phyloP scores from a whole-genome alignment of 2,888 invertebrate species.

The Pachliopta kotzebuea region DNA sequence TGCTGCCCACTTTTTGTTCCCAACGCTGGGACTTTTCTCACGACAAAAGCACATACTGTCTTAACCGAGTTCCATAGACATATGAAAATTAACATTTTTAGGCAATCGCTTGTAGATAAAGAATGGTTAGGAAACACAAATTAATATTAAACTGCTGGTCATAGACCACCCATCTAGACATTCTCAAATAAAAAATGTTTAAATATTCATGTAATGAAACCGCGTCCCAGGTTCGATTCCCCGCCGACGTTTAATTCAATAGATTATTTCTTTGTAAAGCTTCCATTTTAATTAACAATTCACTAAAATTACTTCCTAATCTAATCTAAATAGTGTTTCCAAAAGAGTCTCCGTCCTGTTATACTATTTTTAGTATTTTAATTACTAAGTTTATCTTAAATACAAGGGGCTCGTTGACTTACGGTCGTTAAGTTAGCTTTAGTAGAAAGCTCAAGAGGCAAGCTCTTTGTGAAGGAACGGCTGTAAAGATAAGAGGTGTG shows the following conservation, averaged over 20 bases:
- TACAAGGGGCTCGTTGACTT: conserved; percentile 9
- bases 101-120: no score
- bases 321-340: conserved; percentile 18
- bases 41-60: no score
- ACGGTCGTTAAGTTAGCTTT: conserved; percentile 1
- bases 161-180: conserved; percentile 5
- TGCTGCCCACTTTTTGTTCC: no score
- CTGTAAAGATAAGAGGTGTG: conserved; percentile 19
- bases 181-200: conserved; percentile 5
- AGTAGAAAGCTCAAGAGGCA: conserved; percentile 19
- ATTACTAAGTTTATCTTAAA: conserved; percentile 31
- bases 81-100: no score
- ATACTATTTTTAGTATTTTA: conserved; percentile 23
- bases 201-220: conserved; percentile 4
- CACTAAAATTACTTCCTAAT: conserved; percentile 4
- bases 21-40: no score
- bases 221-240: not conserved
- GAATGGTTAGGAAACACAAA: no score
- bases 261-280: not conserved
- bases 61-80: no score
- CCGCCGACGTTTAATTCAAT: conserved; percentile 9
- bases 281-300: conserved; percentile 1
- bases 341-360: not conserved
- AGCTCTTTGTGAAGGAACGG: conserved; percentile 9
- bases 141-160: no score